These are phyloP conservation scores for Vidua chalybeata DNA, from an alignment of 2,113 vertebrate species.

Conservation along the genomic window DNA sequence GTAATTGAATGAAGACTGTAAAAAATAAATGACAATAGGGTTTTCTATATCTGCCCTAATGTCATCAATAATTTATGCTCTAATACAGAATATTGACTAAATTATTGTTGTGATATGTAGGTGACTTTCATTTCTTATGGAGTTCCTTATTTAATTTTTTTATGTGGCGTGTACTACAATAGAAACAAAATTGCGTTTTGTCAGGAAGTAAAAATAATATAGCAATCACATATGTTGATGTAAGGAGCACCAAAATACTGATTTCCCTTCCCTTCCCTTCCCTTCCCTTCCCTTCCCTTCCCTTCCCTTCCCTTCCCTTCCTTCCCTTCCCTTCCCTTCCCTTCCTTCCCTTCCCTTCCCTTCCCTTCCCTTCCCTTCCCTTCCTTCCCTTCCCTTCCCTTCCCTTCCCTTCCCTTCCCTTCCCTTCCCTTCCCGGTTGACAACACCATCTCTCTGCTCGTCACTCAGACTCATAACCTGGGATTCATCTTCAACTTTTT, in stretches of 20 bases:
- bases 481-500: not conserved
- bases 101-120: not conserved
- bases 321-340: too few relatives aligned
- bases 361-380: too few relatives aligned
- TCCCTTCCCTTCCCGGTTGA: not conserved
- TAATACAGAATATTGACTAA: not conserved
- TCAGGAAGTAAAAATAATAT: not conserved
- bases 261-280: not conserved
- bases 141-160: not conserved
- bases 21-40: not conserved
- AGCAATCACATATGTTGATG: not conserved
- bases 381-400: not conserved
- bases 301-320: not conserved
- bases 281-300: too few relatives aligned
- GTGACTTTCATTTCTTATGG: not conserved
- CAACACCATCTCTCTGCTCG: not conserved
- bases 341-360: too few relatives aligned
- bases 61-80: not conserved
- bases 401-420: not conserved
- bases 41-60: not conserved
- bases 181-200: not conserved
- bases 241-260: not conserved
- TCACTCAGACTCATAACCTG: not conserved
- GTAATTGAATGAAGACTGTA: not conserved
- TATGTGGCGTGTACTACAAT: not conserved